Evolutionary conservation across 2,113 vertebrate genomes (phyloP).

Genomic region (Ranitomeya variabilis): DNA sequence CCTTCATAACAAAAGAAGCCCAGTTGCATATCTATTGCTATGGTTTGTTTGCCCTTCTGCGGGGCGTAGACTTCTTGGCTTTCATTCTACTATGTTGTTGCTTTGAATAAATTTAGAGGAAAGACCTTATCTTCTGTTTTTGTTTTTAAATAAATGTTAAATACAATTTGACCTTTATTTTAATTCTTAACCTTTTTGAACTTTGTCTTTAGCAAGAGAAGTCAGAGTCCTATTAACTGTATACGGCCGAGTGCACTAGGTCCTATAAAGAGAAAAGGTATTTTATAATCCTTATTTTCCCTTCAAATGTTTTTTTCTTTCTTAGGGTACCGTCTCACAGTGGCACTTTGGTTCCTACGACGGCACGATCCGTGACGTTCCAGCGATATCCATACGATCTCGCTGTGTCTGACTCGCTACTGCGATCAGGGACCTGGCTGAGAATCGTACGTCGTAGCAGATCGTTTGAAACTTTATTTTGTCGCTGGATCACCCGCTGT

Average conservation of each 20-base stretch:
- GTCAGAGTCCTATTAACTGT: conserved; percentile 95
- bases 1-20: neutral
- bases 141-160: neutral
- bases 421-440: too few species aligned
- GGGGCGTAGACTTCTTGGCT: neutral
- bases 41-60: neutral
- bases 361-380: too few species aligned
- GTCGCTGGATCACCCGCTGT: too few species aligned
- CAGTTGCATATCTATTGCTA: neutral
- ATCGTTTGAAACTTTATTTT: too few species aligned
- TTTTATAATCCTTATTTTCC: neutral
- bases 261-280: conserved; percentile 96
- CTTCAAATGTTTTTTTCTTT: neutral
- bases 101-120: too few species aligned
- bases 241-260: conserved; percentile 94
- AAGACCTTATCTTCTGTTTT: too few species aligned
- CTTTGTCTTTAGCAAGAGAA: conserved; percentile 79
- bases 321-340: too few species aligned
- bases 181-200: conserved; percentile 22
- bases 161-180: neutral
- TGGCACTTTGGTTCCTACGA: too few species aligned
- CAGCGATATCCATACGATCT: too few species aligned
- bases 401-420: too few species aligned
- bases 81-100: neutral
- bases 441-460: too few species aligned